Conservation (phyloP, 1,140 invertebrate species). For the Heliconius nattereri region DNA sequence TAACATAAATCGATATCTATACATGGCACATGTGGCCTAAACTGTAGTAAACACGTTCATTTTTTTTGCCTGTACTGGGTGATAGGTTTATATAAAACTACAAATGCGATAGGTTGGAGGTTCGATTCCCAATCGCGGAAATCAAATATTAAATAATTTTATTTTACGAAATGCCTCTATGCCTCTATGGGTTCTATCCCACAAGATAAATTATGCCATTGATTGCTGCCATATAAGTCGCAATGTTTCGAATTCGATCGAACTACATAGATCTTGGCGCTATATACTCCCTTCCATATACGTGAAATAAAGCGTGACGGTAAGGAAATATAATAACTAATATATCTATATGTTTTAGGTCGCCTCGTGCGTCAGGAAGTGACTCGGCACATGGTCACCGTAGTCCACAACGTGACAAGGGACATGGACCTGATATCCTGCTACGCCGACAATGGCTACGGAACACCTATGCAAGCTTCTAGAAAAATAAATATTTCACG, state of each 20-base stretch:
- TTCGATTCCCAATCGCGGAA: too few species aligned
- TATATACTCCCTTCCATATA: too few species aligned
- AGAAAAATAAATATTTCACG: constrained; percentile 89
- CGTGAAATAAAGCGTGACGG: too few species aligned
- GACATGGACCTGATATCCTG: constrained; percentile 92
- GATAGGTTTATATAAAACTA: too few species aligned
- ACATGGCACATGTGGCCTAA: not conserved
- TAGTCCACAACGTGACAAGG: constrained; percentile 89
- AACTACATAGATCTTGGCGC: too few species aligned
- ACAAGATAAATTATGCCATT: too few species aligned
- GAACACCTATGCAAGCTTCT: constrained; percentile 90
- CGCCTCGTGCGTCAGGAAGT: constrained; percentile 88
- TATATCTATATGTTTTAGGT: constrained; percentile 69
- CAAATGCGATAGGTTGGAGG: not conserved
- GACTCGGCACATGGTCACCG: constrained; percentile 90
- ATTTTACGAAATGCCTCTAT: too few species aligned
- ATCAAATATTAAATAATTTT: too few species aligned
- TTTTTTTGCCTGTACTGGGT: not conserved
- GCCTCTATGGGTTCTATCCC: too few species aligned
- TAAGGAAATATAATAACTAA: not conserved
- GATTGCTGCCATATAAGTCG: too few species aligned
- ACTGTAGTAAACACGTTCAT: not conserved
- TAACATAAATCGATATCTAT: constrained; percentile 11
- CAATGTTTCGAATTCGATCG: too few species aligned
- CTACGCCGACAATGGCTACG: constrained; percentile 92